Conservation (phyloP, 2,113 vertebrate species). For the Dasyurus viverrinus region DNA sequence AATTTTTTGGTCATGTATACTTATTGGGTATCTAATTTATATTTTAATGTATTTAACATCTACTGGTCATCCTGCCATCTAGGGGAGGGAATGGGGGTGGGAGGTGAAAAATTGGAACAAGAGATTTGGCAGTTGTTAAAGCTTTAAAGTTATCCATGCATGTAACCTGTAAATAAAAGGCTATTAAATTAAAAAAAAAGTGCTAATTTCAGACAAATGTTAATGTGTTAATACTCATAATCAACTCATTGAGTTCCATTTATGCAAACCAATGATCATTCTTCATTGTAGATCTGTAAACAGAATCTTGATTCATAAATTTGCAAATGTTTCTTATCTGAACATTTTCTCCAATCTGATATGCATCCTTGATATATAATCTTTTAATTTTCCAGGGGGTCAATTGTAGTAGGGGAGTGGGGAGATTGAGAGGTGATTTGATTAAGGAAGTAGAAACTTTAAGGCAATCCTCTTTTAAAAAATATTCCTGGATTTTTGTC, state of each 20-base stretch:
- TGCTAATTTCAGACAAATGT: not conserved
- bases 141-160: too few species aligned
- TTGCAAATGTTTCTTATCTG: not conserved
- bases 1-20: too few species aligned
- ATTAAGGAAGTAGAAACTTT: not conserved
- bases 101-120: too few species aligned
- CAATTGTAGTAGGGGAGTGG: not conserved
- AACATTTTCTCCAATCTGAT: not conserved
- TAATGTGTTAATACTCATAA: not conserved
- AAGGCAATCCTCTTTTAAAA: not conserved
- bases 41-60: too few species aligned
- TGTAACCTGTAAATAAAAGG: too few species aligned
- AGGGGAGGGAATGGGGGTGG: too few species aligned
- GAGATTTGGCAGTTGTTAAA: too few species aligned
- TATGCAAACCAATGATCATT: not conserved
- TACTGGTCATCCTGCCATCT: too few species aligned
- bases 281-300: not conserved
- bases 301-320: not conserved
- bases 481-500: not conserved
- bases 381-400: not conserved
- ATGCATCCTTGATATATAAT: not conserved
- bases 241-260: not conserved
- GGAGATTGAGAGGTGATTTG: not conserved
- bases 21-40: too few species aligned
- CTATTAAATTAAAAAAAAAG: too few species aligned